Conservation (phyloP, 2,797 vertebrate genomes). For the Lepus townsendii region DNA sequence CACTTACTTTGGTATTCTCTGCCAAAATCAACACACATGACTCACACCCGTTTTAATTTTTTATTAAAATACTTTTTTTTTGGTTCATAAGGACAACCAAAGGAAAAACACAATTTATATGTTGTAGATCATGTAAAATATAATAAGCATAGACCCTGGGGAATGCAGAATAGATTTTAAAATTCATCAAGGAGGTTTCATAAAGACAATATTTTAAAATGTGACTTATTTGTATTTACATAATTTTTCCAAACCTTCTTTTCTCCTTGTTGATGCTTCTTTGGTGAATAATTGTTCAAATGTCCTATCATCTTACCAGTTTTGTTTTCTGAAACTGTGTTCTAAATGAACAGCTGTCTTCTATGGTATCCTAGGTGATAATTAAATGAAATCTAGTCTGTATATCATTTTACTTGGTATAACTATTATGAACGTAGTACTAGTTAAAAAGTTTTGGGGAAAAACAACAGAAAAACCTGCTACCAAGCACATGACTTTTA, state of each 20-base stretch:
- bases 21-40: conserved; percentile 9
- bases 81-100: conserved; percentile 64
- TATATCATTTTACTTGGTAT: neutral
- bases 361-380: conserved; percentile 38
- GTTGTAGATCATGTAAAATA: conserved; percentile 31
- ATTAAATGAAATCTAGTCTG: too few relatives aligned
- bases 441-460: neutral
- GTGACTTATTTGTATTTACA: conserved; percentile 18
- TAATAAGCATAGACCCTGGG: conserved; percentile 25
- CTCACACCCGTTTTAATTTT: conserved; percentile 58
- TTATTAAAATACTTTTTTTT: conserved; percentile 82
- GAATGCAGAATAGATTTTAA: conserved; percentile 30
- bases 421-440: neutral
- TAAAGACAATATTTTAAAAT: conserved; percentile 43
- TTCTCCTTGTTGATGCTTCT: conserved; percentile 32
- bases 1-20: neutral
- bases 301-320: conserved; percentile 23
- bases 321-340: conserved; percentile 59
- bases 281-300: conserved; percentile 63
- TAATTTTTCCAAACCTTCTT: conserved; percentile 27
- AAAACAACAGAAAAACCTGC: neutral
- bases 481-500: neutral
- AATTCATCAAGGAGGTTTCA: conserved; percentile 52
- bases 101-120: conserved; percentile 47
- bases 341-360: conserved; percentile 11